These are phyloP conservation scores for Galaxias olidus DNA, from an alignment of 2,797 vertebrate species.

Conservation along the genomic window DNA sequence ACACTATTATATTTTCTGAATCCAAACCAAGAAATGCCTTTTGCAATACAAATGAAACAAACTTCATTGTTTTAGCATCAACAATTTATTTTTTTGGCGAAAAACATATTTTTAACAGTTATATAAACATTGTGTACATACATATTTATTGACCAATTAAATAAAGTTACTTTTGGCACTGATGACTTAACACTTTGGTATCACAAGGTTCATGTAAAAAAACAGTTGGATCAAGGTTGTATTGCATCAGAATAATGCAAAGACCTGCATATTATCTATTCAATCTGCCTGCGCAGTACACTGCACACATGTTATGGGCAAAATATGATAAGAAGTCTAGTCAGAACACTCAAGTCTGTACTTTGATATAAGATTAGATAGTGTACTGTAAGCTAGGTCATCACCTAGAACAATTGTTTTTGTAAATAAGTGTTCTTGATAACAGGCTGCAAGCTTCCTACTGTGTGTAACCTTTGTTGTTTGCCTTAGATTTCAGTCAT, in stretches of 20 bases:
- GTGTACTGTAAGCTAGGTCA: too few species aligned
- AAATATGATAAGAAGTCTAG: too few species aligned
- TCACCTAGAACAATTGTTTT: too few species aligned
- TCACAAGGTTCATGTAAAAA: neutral
- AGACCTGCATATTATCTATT: too few species aligned
- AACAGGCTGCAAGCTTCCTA: constrained; percentile 1
- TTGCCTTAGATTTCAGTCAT: constrained; percentile 32
- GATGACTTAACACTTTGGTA: constrained; percentile 46
- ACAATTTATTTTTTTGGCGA: constrained; percentile 67
- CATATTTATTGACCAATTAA: neutral
- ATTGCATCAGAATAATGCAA: neutral
- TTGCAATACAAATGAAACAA: neutral
- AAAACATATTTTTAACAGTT: constrained; percentile 43
- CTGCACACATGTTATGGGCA: too few species aligned
- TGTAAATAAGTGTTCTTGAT: too few species aligned
- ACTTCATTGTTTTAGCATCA: constrained; percentile 29
- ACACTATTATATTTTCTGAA: too few species aligned
- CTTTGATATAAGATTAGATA: too few species aligned
- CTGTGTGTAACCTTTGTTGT: constrained; percentile 7
- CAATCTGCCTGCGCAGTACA: too few species aligned
- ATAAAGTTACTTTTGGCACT: constrained; percentile 25
- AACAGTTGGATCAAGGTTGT: neutral
- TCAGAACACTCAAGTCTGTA: too few species aligned
- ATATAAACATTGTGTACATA: constrained; percentile 61
- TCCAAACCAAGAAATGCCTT: too few species aligned